Conservation (phyloP, 2,888 invertebrate species). For the Hetaerina titia region DNA sequence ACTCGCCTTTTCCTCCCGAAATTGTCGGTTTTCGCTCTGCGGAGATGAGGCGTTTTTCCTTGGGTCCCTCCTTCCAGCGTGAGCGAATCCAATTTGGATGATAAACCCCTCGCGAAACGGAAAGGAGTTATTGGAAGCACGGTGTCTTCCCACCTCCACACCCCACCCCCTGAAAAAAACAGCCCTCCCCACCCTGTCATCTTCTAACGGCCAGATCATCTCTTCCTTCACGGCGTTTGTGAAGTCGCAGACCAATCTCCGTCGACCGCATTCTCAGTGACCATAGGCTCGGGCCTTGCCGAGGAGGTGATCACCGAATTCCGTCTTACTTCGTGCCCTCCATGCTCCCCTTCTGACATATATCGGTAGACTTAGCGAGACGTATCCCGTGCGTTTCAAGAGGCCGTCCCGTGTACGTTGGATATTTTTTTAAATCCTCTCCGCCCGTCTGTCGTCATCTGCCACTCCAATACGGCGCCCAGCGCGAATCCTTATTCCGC, state of each 20-base stretch:
- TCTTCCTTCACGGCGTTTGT: not conserved
- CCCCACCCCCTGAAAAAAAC: not conserved
- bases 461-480: not conserved
- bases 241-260: not conserved
- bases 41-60: not conserved
- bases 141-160: not conserved
- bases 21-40: not conserved
- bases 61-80: not conserved
- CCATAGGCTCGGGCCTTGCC: too few relatives aligned
- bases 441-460: not conserved
- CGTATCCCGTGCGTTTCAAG: too few relatives aligned
- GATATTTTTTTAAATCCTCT: not conserved
- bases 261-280: not conserved
- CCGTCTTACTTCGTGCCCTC: too few relatives aligned
- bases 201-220: not conserved
- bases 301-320: too few relatives aligned
- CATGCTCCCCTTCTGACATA: too few relatives aligned
- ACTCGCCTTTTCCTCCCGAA: not conserved
- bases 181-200: not conserved
- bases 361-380: too few relatives aligned
- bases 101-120: not conserved
- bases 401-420: too few relatives aligned
- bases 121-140: not conserved
- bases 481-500: constrained; percentile 11
- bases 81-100: not conserved